Evolutionary conservation across 2,888 invertebrate genomes (phyloP), one percentile per base, ranked within the genome.

Genomic region (Agriotes lineatus): DNA sequence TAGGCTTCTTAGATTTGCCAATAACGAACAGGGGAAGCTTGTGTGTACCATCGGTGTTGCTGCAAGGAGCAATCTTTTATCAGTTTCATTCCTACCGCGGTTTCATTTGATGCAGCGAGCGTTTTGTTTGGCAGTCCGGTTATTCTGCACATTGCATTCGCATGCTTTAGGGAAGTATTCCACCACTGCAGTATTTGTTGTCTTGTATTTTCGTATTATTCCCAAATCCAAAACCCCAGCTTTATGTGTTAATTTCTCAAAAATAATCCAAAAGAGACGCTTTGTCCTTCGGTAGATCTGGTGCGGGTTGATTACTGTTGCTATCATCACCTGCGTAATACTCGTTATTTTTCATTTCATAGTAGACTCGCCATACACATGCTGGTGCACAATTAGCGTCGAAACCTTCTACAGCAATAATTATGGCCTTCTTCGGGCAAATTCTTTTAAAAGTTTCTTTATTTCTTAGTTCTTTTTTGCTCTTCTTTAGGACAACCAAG

Each of bases 171-270:
- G 44, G 44, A 18, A 44, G 44, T 44, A 44, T 44, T 44, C 44
- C 44, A 44, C 44, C 19, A 44, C 19, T 44, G 18, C 44, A 7
- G 44, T 44, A 44, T 44, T 7, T 44, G 16, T 18, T 44, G 44
- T 18, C 44, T 44, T 44, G 18, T 44, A 44, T 44, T 44, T 44
- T 44, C 44, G 44, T 44, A 2, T 19, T 44, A 44, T 19, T 44
- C 19, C 44, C 44, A 44, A 44, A 44, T 44, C 44, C 44, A 44
- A 44, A 16, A 1, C 1, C 18, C 44, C 44, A 19, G 19, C 19
- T 18, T 18, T 16, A 18, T 16, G 6, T 44, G 44, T 44, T 44
- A 44, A 18, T 19, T 44, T 18, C 9, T 18, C 16, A 44, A 44
- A 44, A 39, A n/a, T 19, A 44, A 44, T 18, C 16, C 18, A 44